Evolutionary conservation across 2,797 vertebrate species (phyloP).

Genomic region (Etheostoma nigrum): DNA sequence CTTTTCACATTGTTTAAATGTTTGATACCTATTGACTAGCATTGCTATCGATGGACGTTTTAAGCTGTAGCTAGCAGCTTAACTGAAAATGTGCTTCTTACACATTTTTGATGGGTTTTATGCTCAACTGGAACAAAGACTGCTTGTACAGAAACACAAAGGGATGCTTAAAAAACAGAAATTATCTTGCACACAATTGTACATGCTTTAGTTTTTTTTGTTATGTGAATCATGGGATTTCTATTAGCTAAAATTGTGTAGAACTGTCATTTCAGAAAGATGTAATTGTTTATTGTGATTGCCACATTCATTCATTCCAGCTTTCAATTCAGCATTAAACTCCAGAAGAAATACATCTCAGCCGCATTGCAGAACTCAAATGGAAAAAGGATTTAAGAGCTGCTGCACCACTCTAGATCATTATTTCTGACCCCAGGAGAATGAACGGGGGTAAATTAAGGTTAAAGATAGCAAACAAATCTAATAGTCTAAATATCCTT

Average conservation of each 20-base stretch:
- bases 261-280: background rate
- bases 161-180: background rate
- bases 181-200: background rate
- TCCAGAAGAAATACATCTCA: background rate
- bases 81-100: background rate
- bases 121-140: slow-evolving; percentile 10
- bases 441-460: slow-evolving; percentile 35
- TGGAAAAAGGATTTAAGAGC: slow-evolving; percentile 26
- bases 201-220: background rate
- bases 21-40: background rate
- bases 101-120: background rate
- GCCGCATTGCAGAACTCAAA: slow-evolving; percentile 12
- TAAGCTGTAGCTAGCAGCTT: background rate
- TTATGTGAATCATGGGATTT: slow-evolving; percentile 16
- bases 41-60: background rate
- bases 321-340: slow-evolving; percentile 14
- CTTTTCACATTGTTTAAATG: background rate
- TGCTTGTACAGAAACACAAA: slow-evolving; percentile 4
- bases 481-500: slow-evolving; percentile 38
- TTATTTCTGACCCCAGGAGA: slow-evolving; percentile 36
- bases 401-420: slow-evolving; percentile 18
- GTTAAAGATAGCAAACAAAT: slow-evolving; percentile 53
- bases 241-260: slow-evolving; percentile 15
- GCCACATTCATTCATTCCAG: slow-evolving; percentile 3
- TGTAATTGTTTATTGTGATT: slow-evolving; percentile 18